Conservation (phyloP, 2,113 vertebrate genomes). For the Centrocercus urophasianus region DNA sequence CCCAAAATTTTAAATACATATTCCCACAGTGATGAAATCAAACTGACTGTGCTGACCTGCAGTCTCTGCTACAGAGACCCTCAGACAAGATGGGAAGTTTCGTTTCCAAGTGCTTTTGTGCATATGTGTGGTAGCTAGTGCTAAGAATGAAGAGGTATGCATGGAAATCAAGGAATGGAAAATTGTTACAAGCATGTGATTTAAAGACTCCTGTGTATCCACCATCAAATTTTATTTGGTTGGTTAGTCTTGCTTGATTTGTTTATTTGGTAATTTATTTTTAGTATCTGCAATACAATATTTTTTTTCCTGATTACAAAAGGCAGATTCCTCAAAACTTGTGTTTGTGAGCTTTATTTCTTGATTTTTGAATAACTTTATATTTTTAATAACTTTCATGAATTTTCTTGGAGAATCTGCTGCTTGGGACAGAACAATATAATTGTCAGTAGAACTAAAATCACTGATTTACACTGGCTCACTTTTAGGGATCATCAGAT, state of each 20-base stretch:
- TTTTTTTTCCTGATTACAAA: background rate
- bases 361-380: background rate
- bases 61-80: background rate
- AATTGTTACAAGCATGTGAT: background rate
- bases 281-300: background rate
- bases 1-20: background rate
- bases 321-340: background rate
- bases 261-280: accelerated
- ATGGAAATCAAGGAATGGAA: background rate
- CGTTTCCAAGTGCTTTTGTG: background rate
- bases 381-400: background rate
- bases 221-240: background rate
- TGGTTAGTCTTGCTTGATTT: background rate
- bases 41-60: background rate
- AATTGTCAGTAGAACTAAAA: too few species aligned
- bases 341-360: background rate
- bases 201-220: background rate
- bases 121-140: background rate
- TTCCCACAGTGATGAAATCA: background rate
- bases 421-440: too few species aligned
- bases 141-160: background rate
- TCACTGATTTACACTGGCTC: background rate
- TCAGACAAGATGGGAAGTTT: background rate
- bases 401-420: background rate
- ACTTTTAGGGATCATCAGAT: background rate